Evolutionary conservation across 2,888 invertebrate genomes (phyloP).

Genomic region (Diploptera punctata): DNA sequence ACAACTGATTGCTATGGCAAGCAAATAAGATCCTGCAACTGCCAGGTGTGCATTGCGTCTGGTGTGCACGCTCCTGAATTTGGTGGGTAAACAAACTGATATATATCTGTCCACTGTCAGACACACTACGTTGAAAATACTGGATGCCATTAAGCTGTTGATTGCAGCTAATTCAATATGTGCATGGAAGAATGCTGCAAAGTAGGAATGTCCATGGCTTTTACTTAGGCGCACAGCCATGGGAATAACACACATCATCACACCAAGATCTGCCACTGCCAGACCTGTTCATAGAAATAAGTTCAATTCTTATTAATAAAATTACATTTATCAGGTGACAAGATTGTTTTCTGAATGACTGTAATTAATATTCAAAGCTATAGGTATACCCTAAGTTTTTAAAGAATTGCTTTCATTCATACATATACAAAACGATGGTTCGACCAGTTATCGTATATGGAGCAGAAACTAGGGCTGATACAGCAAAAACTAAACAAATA

Average conservation of each 20-base stretch:
- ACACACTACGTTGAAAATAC: slow-evolving; percentile 60
- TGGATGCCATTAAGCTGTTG: slow-evolving; percentile 58
- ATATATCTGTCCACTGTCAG: slow-evolving; percentile 58
- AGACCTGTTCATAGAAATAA: slow-evolving; percentile 52
- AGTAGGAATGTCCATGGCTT: slow-evolving; percentile 45
- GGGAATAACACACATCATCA: slow-evolving; percentile 55
- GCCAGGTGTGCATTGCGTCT: slow-evolving; percentile 51
- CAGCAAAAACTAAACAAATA: too few relatives aligned
- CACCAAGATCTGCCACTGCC: slow-evolving; percentile 56
- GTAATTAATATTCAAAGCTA: too few relatives aligned
- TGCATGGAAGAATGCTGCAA: slow-evolving; percentile 53
- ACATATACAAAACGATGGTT: too few relatives aligned
- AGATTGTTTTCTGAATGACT: too few relatives aligned
- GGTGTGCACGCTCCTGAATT: slow-evolving; percentile 53
- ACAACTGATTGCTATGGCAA: slow-evolving; percentile 54
- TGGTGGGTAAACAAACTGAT: slow-evolving; percentile 56
- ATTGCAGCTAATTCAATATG: slow-evolving; percentile 57
- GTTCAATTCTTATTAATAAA: too few relatives aligned
- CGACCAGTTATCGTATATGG: too few relatives aligned
- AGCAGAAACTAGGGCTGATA: too few relatives aligned
- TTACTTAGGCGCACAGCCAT: slow-evolving; percentile 47
- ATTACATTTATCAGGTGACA: too few relatives aligned
- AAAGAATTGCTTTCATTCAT: too few relatives aligned
- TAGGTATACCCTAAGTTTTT: too few relatives aligned
- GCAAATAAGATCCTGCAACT: slow-evolving; percentile 52